Evolutionary conservation across 2,888 invertebrate genomes (phyloP), one percentile per base, ranked within the genome.

Genomic region (Cheilosia soror): DNA sequence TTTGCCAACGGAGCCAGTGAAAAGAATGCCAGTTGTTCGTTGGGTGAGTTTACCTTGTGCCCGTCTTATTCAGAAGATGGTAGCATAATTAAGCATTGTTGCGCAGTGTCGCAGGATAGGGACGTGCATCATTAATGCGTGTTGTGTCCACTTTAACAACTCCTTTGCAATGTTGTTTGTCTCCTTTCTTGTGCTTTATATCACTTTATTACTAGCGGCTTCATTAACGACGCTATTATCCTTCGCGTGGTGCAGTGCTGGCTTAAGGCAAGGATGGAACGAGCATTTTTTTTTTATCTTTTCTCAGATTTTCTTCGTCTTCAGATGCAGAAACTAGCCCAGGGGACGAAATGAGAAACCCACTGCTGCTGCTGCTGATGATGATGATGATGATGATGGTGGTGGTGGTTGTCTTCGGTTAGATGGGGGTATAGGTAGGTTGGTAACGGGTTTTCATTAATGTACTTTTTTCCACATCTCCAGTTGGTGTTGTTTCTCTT

Each of bases 181-280:
- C 4, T 7, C 9, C 15, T 9, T 15, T 5, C 47, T 47, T 4
- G 11, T 27, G 27, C 29, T 40, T 40, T 66, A 37, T 42, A 40
- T 60, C 20, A 20, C 44, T 33, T 15, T 62, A 15, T 37, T 68
- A 62, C 69, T 63, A 31, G 55, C 68, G 80, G 81, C 71, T 76
- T 76, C 81, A 71, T 81, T 81, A 81, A 71, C 58, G 62, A 65
- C 42, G 51, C 58, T 60, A 60, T 81, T 76, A 76, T 76, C 63
- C 69, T 51, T 37, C 44, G 63, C 69, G 63, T 69, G 63, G 63
- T 65, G 42, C 58, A 27, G 65, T 27, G 27, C 7, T 44, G n/a
- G 75, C 81, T 69, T 4, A 20, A 53, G 76, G 81, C 58, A 53
- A 71, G 58, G 76, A 65, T 71, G 76, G 76, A 71, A 71, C 53